Evolutionary conservation across 2,888 invertebrate species (phyloP), one percentile per base, ranked within the genome.

Genomic region (Athrips mouffetella): DNA sequence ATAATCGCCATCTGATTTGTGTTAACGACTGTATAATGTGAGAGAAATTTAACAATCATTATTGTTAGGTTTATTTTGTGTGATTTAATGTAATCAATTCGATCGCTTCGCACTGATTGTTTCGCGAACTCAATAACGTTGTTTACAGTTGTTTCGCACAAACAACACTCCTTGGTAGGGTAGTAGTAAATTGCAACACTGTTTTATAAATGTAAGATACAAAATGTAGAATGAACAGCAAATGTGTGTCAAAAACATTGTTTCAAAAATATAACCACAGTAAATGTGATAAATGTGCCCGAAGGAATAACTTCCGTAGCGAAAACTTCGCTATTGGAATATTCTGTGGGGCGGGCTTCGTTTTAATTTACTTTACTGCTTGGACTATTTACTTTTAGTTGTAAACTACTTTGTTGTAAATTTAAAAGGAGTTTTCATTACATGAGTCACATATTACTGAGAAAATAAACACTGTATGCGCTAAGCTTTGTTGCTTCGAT

Each of bases 231-330:
- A 27, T 6, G 42, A 20, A 35, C 30, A 35, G 16, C 15, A 16
- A 42, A 45, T 78, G 72, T 76, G 68, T 71, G 79, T 80, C 78
- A 80, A 70, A 76, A 77, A 74, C 80, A 79, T 71, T 72, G 76
- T 74, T 74, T 67, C 74, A 73, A 80, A 80, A 80, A 80, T 72
- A 76, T 76, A 73, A 72, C 75, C 65, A 66, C 68, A 65, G 76
- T 70, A 75, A 76, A 77, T 63, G 68, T 81, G 81, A 82, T 80
- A 77, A 83, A 84, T 80, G 74, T 67, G 67, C 59, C 62, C 58
- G 59, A 60, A 66, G 68, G 61, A 66, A 71, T 68, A 77, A 78
- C 70, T 77, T 77, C 66, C 60, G 67, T 69, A 70, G 73, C 70
- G 70, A 59, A 65, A 72, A 75, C 68, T 51, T 47, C 45, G 30